These are phyloP conservation scores for Nasalis larvatus DNA, from an alignment of 2,113 vertebrate genomes.

Conservation along the genomic window DNA sequence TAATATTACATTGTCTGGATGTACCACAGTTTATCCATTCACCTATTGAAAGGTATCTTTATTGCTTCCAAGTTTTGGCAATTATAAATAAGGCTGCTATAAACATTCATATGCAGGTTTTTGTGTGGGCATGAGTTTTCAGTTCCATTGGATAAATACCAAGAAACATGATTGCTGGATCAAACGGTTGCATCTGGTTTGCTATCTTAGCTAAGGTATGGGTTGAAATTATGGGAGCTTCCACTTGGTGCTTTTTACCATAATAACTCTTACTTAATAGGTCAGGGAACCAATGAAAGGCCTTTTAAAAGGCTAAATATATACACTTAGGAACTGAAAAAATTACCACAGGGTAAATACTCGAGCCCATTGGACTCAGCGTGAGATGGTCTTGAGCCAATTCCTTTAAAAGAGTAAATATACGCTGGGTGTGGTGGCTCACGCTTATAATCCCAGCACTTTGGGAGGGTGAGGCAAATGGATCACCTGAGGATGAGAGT, in stretches of 20 bases:
- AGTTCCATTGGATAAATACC: background rate
- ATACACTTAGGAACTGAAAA: background rate
- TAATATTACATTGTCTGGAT: background rate
- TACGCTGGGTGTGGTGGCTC: too few relatives aligned
- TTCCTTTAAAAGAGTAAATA: background rate
- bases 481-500: too few relatives aligned
- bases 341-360: background rate
- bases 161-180: background rate
- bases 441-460: too few relatives aligned
- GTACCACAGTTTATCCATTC: background rate
- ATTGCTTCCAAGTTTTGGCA: background rate
- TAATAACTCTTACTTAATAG: background rate
- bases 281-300: background rate
- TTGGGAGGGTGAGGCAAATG: too few relatives aligned
- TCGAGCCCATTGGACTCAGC: background rate
- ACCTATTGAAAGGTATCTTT: background rate
- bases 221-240: background rate
- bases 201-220: background rate
- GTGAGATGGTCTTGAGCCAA: background rate
- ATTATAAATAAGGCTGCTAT: background rate
- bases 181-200: background rate
- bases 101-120: background rate
- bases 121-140: background rate
- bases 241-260: background rate
- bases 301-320: background rate